These are phyloP conservation scores for Coptotermes formosanus DNA, from an alignment of 1,140 invertebrate genomes.

Conservation along the genomic window DNA sequence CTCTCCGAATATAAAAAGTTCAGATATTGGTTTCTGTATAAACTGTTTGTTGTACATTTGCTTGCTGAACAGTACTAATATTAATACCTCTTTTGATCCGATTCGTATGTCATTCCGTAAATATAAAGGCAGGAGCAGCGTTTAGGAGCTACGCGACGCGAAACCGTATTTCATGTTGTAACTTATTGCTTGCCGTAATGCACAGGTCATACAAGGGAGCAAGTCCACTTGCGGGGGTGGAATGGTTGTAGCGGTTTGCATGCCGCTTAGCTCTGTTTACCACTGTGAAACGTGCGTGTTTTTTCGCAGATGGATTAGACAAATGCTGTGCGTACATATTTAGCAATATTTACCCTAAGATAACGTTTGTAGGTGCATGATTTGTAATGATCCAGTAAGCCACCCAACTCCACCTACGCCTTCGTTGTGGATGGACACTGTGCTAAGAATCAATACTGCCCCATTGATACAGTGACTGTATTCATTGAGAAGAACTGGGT, in stretches of 20 bases:
- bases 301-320: neutral
- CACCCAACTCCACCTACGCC: neutral
- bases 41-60: neutral
- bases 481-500: neutral
- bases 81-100: no score
- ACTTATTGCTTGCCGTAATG: no score
- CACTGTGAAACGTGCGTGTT: neutral
- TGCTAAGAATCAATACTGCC: neutral
- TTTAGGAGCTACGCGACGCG: neutral
- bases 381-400: neutral
- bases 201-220: neutral
- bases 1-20: neutral
- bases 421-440: neutral
- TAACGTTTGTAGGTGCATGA: neutral
- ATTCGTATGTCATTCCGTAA: no score
- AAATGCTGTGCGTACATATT: neutral
- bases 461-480: neutral
- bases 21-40: neutral
- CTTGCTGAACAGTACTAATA: neutral
- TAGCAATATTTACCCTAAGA: neutral
- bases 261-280: neutral
- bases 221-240: slow-evolving; percentile 2
- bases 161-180: neutral
- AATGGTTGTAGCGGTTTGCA: neutral
- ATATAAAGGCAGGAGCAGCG: no score